Percentiles rank a stretch among this genome's conserved stretches.
Evolutionary conservation across 2,113 vertebrate genomes (phyloP).

Genomic region (Naja naja): DNA sequence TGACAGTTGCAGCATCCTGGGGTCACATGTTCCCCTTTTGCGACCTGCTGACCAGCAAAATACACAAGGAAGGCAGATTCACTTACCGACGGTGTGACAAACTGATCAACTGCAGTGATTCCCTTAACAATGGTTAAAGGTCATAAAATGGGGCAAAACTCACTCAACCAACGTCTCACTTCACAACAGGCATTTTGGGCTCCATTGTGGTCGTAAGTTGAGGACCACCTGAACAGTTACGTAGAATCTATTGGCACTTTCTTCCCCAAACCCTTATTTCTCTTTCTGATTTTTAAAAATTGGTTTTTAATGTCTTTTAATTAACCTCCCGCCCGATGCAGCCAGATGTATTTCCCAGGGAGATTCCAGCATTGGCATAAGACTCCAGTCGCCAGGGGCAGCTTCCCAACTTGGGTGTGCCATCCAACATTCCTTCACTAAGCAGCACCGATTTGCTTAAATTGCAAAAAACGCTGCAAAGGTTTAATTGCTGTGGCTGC

Average conservation of each 20-base stretch:
- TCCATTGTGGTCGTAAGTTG: too few relatives aligned
- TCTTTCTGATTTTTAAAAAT: neutral
- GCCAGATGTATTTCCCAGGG: rapidly evolving
- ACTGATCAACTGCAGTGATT: too few relatives aligned
- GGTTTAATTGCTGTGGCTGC: neutral
- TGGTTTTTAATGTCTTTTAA: neutral
- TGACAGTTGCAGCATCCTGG: too few relatives aligned
- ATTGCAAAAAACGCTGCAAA: constrained; percentile 1
- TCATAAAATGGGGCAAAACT: too few relatives aligned
- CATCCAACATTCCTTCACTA: constrained; percentile 33
- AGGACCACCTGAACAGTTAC: neutral
- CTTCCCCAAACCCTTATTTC: neutral
- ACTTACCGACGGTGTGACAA: too few relatives aligned
- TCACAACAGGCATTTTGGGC: too few relatives aligned
- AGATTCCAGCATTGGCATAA: constrained; percentile 20
- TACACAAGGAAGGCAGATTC: too few relatives aligned
- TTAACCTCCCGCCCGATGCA: neutral
- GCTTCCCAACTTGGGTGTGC: constrained; percentile 43
- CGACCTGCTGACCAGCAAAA: too few relatives aligned
- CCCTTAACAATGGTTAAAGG: too few relatives aligned
- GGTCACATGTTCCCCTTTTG: too few relatives aligned
- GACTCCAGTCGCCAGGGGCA: neutral
- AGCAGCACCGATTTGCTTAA: neutral
- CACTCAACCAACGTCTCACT: too few relatives aligned
- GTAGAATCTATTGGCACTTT: neutral